Conservation (phyloP, 2,113 vertebrate species). For the Vanacampus margaritifer region DNA sequence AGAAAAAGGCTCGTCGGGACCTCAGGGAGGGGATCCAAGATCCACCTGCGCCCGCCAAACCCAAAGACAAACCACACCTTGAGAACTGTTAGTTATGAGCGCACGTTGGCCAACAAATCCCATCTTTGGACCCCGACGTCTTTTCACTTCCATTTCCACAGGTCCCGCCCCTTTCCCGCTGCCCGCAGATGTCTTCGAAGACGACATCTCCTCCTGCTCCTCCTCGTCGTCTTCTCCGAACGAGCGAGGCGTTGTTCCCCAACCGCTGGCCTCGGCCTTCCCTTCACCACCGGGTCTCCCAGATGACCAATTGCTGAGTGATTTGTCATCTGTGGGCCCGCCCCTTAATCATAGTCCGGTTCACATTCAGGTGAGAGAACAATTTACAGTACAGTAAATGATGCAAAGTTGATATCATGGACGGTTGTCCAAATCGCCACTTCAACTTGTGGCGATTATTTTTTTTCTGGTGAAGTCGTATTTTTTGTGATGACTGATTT, state of each 20-base stretch:
- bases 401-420: no score
- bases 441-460: no score
- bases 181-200: conserved; percentile 76
- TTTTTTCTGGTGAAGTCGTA: no score
- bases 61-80: conserved; percentile 55
- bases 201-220: conserved; percentile 73
- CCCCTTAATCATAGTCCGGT: conserved; percentile 53
- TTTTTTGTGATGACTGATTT: no score
- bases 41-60: conserved; percentile 63
- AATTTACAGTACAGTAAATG: no score
- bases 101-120: background rate
- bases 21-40: conserved; percentile 69
- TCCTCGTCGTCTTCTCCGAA: conserved; percentile 71
- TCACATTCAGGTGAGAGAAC: conserved; percentile 66
- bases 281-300: conserved; percentile 60
- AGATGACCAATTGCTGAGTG: conserved; percentile 69
- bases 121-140: conserved; percentile 34
- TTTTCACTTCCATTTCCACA: conserved; percentile 44
- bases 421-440: no score
- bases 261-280: conserved; percentile 57
- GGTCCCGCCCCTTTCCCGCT: conserved; percentile 60
- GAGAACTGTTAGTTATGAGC: conserved; percentile 49
- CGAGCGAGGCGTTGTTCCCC: conserved; percentile 64
- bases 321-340: conserved; percentile 60
- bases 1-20: conserved; percentile 75